Evolutionary conservation across 2,888 invertebrate genomes (phyloP), one percentile per base, ranked within the genome.

Genomic region (Teleiodes luculella): DNA sequence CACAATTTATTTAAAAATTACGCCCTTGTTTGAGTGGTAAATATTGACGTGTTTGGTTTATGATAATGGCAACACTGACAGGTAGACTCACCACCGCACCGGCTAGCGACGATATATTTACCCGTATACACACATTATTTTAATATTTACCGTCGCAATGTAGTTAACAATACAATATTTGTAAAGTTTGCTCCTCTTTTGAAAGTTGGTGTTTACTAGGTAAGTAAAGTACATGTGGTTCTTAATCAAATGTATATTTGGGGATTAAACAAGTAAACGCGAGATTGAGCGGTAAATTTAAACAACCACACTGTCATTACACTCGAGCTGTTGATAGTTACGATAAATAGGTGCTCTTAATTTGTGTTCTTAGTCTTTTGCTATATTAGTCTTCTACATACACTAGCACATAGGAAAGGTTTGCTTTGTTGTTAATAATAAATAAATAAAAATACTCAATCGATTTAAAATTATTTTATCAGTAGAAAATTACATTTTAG

Each of bases 1-100:
- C 88, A 89, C 90, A 90, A 90, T 90, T 88, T 89, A 89, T 90
- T 90, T 89, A 90, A 90, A 90, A 90, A 90, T 89, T 89, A 90
- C 88, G 74, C 84, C 87, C 87, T 86, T 89, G 89, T 88, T 89
- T 89, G 87, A 87, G 79, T 81, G 79, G 79, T 82, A 88, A 90
- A 90, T 90, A 90, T 90, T 90, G 86, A 86, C 84, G 77, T 90
- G 85, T 90, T 90, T 90, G 90, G 87, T 86, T 88, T 88, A 89
- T 86, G 88, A 89, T 90, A 90, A 89, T 90, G 81, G 88, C 84
- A 88, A 86, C 87, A 86, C 81, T 78, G 84, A 78, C 84, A 84
- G 84, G 85, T 83, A 84, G 70, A 75, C 75, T 67, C 65, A 58
- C 58, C 65, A 60, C 41, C 51, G 20, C 28, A 69, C 67, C 70